A percentile compares a stretch with the other conserved stretches of the same genome.
Conservation (phyloP, 2,797 vertebrate genomes). For the Pempheris klunzingeri region DNA sequence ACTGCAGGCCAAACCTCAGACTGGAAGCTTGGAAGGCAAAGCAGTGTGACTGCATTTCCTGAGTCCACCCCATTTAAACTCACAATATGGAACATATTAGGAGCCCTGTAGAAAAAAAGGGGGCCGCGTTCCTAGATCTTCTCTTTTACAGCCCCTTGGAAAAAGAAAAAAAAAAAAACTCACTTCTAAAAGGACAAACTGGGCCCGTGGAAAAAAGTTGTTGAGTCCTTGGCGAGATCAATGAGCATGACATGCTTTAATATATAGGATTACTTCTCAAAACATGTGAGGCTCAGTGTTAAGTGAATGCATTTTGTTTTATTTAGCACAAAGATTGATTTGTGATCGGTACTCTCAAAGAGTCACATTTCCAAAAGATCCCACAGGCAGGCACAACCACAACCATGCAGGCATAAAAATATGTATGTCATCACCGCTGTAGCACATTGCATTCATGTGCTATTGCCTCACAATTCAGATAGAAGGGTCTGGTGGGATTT, state of each 20-base stretch:
- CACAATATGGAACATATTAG: conserved; percentile 91
- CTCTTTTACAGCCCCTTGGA: conserved; percentile 82
- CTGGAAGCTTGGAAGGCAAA: conserved; percentile 87
- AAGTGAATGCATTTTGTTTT: conserved; percentile 60
- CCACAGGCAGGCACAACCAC: conserved; percentile 56
- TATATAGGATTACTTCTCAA: conserved; percentile 69
- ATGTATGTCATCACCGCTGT: conserved; percentile 45
- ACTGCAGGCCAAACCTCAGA: conserved; percentile 80
- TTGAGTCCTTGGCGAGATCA: conserved; percentile 70
- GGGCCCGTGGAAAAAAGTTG: conserved; percentile 69
- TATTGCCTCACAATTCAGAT: conserved; percentile 67
- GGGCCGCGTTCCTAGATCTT: conserved; percentile 78
- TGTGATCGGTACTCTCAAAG: conserved; percentile 38
- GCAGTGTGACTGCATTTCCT: conserved; percentile 88
- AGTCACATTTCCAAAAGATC: conserved; percentile 46
- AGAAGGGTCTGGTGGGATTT: conserved; percentile 59
- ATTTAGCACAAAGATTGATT: conserved; percentile 48
- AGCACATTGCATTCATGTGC: conserved; percentile 52
- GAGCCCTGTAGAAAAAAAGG: conserved; percentile 73
- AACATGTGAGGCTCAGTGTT: conserved; percentile 57
- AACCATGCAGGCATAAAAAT: conserved; percentile 60
- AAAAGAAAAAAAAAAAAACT: conserved; percentile 61
- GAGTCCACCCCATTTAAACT: conserved; percentile 87
- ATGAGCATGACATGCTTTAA: conserved; percentile 68
- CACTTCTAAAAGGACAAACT: conserved; percentile 76